A percentile compares a stretch with the other conserved stretches of the same genome.
These are phyloP conservation scores for Bryconaethiops microstoma DNA, from an alignment of 2,797 vertebrate genomes.

Conservation along the genomic window DNA sequence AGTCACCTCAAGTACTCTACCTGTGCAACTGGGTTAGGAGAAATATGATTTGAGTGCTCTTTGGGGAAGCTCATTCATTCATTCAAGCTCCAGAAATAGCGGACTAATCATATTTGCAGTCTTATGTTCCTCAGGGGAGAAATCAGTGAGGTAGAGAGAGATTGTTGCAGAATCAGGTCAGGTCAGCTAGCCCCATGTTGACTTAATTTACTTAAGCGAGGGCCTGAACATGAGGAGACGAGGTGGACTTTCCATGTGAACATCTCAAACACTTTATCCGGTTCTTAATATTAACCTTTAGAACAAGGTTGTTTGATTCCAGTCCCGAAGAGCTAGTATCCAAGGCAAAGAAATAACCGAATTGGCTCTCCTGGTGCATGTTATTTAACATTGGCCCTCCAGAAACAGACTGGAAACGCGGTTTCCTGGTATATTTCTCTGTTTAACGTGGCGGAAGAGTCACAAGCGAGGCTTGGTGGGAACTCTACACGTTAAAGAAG, in stretches of 20 bases:
- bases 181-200: constrained; percentile 7
- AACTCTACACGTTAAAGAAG: too few relatives aligned
- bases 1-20: constrained; percentile 4
- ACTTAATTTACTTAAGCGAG: constrained; percentile 11
- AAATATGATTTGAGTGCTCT: constrained; percentile 28
- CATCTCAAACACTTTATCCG: constrained; percentile 3
- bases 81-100: constrained; percentile 25
- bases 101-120: constrained; percentile 29
- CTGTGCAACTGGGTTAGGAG: constrained; percentile 19
- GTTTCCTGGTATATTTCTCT: too few relatives aligned
- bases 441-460: too few relatives aligned
- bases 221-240: not conserved
- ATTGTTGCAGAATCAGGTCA: constrained; percentile 29
- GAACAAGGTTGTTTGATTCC: too few relatives aligned
- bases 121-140: constrained; percentile 33
- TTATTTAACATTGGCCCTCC: too few relatives aligned
- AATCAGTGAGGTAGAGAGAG: constrained; percentile 32
- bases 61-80: constrained; percentile 24
- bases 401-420: too few relatives aligned
- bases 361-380: too few relatives aligned
- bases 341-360: too few relatives aligned
- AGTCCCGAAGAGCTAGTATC: too few relatives aligned
- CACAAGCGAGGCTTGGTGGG: too few relatives aligned
- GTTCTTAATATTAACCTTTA: not conserved
- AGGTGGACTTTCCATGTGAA: not conserved